These are phyloP conservation scores for Procavia capensis DNA, from an alignment of 2,113 vertebrate species.

Conservation along the genomic window DNA sequence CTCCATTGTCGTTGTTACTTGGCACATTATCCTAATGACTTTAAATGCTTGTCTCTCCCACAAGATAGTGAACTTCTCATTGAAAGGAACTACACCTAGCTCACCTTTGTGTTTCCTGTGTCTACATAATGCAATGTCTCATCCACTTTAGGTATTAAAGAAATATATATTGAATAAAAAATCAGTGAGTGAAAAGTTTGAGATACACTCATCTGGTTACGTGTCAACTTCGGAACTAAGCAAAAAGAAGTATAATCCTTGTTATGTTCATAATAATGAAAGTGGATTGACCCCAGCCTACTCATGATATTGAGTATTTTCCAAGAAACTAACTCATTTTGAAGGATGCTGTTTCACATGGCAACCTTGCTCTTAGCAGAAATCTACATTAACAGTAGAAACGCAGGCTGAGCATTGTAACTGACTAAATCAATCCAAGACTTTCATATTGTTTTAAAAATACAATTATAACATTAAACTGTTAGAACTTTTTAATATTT, in stretches of 20 bases:
- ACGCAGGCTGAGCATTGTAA: not conserved
- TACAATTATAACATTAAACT: not conserved
- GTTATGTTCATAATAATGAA: not conserved
- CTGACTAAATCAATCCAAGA: not conserved
- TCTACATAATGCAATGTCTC: not conserved
- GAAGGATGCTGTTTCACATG: not conserved
- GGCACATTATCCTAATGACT: not conserved
- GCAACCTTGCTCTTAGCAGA: not conserved
- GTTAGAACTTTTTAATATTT: conserved; percentile 1
- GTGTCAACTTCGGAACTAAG: not conserved
- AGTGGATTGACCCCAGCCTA: not conserved
- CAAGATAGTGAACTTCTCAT: not conserved
- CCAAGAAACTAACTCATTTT: not conserved
- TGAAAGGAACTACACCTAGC: not conserved
- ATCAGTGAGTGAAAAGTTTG: not conserved
- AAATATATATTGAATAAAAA: not conserved
- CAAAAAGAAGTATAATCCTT: not conserved
- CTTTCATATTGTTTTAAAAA: not conserved
- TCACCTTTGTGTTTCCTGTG: not conserved
- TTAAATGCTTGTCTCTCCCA: not conserved
- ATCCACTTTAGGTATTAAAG: not conserved
- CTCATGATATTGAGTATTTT: not conserved
- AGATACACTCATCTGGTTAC: not conserved
- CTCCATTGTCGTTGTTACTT: not conserved
- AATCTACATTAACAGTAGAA: not conserved